phyloP scores from a whole-genome alignment of 2,888 invertebrate species.

The Chrysopilus asiliformis region DNA sequence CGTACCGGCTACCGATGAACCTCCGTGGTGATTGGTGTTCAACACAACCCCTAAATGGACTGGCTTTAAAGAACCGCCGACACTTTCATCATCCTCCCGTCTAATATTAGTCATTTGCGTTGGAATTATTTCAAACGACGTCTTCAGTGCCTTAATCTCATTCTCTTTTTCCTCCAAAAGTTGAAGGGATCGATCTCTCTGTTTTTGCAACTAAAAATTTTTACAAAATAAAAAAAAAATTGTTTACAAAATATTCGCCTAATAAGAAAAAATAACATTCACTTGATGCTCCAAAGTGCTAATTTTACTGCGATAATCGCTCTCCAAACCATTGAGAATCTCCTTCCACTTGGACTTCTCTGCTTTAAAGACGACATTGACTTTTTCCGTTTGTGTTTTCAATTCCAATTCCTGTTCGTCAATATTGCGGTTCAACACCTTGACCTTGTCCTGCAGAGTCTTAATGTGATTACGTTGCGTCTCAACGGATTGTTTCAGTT shows the following conservation, averaged over 20 bases:
- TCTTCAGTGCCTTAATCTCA: constrained; percentile 48
- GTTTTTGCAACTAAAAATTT: constrained; percentile 62
- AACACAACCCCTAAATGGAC: constrained; percentile 12
- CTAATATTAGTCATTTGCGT: constrained; percentile 21
- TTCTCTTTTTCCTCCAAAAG: constrained; percentile 70
- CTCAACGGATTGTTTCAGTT: constrained; percentile 22
- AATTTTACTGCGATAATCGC: constrained; percentile 40
- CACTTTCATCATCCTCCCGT: neutral
- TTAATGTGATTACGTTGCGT: constrained; percentile 46
- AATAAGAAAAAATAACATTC: no score
- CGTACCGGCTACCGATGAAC: constrained; percentile 12
- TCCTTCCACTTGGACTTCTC: constrained; percentile 31
- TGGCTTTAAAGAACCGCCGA: constrained; percentile 3
- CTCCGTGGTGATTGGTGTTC: constrained; percentile 14
- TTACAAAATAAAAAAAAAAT: no score
- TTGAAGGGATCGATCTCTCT: constrained; percentile 63
- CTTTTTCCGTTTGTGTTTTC: constrained; percentile 43
- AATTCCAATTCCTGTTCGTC: constrained; percentile 51
- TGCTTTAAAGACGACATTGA: constrained; percentile 38
- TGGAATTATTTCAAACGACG: constrained; percentile 40
- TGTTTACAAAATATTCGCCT: no score
- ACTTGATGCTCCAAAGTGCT: constrained; percentile 55
- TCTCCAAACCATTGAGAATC: constrained; percentile 31
- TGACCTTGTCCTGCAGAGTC: constrained; percentile 52
- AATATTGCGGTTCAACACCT: constrained; percentile 46